Conservation (phyloP, 1,140 invertebrate genomes). For the Zaprionus kolodkinae region DNA sequence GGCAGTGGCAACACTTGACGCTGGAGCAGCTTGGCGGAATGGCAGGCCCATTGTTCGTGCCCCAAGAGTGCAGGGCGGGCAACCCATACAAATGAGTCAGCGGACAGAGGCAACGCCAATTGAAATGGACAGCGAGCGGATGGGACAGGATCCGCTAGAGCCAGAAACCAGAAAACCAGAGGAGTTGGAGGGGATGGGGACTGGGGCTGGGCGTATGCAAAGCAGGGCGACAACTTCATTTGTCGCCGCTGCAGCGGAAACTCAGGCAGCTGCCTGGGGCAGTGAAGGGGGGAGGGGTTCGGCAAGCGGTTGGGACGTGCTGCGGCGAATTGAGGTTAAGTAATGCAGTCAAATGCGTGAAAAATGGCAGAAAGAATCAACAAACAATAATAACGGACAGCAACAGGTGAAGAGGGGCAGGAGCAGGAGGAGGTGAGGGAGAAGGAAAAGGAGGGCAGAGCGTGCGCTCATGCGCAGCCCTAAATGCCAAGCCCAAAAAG, state of each 20-base stretch:
- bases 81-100: conserved; percentile 58
- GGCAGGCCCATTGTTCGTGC: conserved; percentile 22
- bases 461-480: conserved; percentile 36
- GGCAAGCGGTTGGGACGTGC: conserved; percentile 2
- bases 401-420: conserved; percentile 4
- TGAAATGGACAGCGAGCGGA: conserved; percentile 48
- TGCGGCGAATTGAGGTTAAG: conserved; percentile 74
- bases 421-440: background rate
- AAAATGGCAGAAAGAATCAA: conserved; percentile 62
- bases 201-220: conserved; percentile 51
- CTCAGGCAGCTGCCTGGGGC: conserved; percentile 29
- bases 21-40: conserved; percentile 10
- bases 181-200: background rate
- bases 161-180: conserved; percentile 17
- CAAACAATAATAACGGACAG: conserved; percentile 29
- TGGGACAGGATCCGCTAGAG: conserved; percentile 58
- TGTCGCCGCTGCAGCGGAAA: conserved; percentile 63
- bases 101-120: conserved; percentile 45
- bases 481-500: conserved; percentile 32
- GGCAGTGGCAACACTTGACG: conserved; percentile 37
- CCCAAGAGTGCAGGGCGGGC: conserved; percentile 4
- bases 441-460: conserved; percentile 48
- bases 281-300: conserved; percentile 11
- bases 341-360: conserved; percentile 81
- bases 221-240: conserved; percentile 73